Evolutionary conservation across 2,888 invertebrate genomes (phyloP), one percentile per base, ranked within the genome.

Genomic region (Amblyjoppa proteus): DNA sequence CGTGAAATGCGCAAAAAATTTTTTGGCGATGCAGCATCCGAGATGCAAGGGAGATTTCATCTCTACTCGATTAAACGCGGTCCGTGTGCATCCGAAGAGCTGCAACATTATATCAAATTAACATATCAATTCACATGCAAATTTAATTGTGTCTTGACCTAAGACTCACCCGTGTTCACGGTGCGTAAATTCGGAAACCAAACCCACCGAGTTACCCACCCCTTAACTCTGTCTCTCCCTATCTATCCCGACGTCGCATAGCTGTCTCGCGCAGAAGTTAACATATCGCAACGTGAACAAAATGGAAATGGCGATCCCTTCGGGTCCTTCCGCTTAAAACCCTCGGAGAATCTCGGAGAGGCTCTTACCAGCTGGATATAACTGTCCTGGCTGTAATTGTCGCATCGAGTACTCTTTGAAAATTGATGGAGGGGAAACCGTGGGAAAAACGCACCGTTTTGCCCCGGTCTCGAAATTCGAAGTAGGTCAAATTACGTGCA

Each of bases 71-170:
- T 56, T 56, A 56, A 56, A 56, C 56, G 20, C 9, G 25, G 25
- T 3, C 56, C 58, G 11, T 0, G 25, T 28, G 11, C 58, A 20
- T 4, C 28, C 28, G 25, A 25, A 28, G 28, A 28, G 28, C 58
- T 28, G 28, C 28, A 28, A 11, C 13, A 80, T 84, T 80, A 79
- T 80, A 58, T 28, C 38, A 45, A 83, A 85, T 85, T 83, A 86
- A 81, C 81, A 85, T 84, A 75, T 56, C 70, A 81, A 86, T 88
- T 88, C 83, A 73, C 79, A 85, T 88, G 87, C 75, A 84, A 88
- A 88, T 88, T 76, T 85, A 82, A 87, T 85, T 79, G 77, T 58
- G 49, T 53, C 66, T 25, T 69, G 81, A 71, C 76, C 71, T 58
- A 68, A 81, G 77, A 77, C 13, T 45, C 73, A 61, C 66, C 31